Evolutionary conservation across 1,140 invertebrate genomes (phyloP), one percentile per base, ranked within the genome.

Genomic region (Nilaparvata lugens): DNA sequence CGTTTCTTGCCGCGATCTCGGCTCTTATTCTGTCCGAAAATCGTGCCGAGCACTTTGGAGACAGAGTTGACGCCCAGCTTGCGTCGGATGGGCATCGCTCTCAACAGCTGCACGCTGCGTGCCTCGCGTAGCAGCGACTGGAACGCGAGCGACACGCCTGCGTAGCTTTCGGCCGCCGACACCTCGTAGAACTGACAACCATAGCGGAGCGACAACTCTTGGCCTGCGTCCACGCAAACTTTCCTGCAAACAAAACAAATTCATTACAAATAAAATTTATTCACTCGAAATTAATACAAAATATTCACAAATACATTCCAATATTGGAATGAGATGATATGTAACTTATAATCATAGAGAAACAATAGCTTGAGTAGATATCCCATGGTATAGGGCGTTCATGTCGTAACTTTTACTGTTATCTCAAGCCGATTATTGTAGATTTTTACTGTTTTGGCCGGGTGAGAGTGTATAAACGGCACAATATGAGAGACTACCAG

Each of bases 101-200:
- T 79, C n/a, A 89, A 72, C 35, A 88, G 72, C 64, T 88, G 86
- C 0, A 85, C 78, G 5, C 86, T 83, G 31, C 84, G 76, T 1
- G 86, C 86, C 70, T 91, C 87, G 38, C 84, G 71, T 16, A 86
- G 72, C n/a, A 91, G 74, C 7, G 84, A 85, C 66, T 91, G 88
- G 73, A 91, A 93, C 1, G 87, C 87, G 51, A 89, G 74, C 38
- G 83, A 85, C 0, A 90, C 87, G 21, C 87, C 87, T 1, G 86
- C 83, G 58, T 81, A 84, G 70, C 84, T 87, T 69, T 91, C 89
- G 14, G 89, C 89, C 13, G 88, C 88, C 54, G 88, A 89, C 58
- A 93, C 88, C 73, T 91, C 89, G 72, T 88, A 91, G 72, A 91
- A 91, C 69, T 89, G 88, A 70, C 88, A 91, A 14, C 87, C 84